Base-by-base conservation (phyloP, 2,113 vertebrate species). In the Steatornis caripensis region DNA sequence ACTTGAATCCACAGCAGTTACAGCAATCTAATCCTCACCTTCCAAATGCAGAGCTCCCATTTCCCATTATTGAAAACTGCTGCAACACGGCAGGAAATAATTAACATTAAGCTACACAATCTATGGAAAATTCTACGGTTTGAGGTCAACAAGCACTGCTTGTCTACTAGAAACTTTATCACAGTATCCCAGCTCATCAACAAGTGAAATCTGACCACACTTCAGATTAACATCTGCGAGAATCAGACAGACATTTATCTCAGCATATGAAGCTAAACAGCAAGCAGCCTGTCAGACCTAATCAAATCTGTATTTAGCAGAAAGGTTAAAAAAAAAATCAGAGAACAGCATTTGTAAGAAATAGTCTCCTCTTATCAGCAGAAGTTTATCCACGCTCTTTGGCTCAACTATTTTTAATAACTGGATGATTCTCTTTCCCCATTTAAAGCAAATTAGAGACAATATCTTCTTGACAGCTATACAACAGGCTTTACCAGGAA, bases 391-490 rank as follows among this genome's bases (percentile, higher is more conserved):
- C 4, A 15, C 43, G 53, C 20, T 90, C 79, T 68, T 80, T 29
- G 29, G 55, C 60, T 74, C 72, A 84, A 84, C 76, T 93, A 53
- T 92, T 92, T 96, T 94, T 87, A 94, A 90, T 89, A 94, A 81
- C 51, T 48, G 65, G 68, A 92, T 92, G 93, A 96, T 91, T 80
- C 64, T 93, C 61, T 80, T 82, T 79, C 76, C 41, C 72, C 65
- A 69, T 92, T 97, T 93, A 89, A 90, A 91, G 43, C 62, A 96
- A 92, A 95, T 93, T 81, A 90, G 45, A 94, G 34, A 86, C 62
- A 96, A 9, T 92, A 87, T 71, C 34, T 90, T 83, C 74, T 57
- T 79, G 77, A 95, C 94, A 97, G 87, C 90, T 62, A 87, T 16
- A 92, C 90, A 96, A 92, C 82, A 58, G 65, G 79, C 92, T 89